These are phyloP conservation scores for Drosophila limbata DNA, from an alignment of 2,888 invertebrate species.

Conservation along the genomic window DNA sequence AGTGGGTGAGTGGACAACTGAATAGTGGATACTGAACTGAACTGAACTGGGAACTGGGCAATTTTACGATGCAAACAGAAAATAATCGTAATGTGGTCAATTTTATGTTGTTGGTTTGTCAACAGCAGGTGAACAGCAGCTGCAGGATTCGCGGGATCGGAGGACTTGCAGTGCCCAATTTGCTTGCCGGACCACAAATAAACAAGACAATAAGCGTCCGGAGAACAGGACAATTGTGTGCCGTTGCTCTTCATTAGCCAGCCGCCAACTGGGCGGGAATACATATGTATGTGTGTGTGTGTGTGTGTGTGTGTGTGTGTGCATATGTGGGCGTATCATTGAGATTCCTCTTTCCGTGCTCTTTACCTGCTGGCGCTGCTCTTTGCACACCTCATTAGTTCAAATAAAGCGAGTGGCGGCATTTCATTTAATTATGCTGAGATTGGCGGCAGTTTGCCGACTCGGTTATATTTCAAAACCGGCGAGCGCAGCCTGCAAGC, in stretches of 20 bases:
- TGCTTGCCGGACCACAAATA: conserved; percentile 50
- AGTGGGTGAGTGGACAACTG: not conserved
- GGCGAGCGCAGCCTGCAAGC: conserved; percentile 34
- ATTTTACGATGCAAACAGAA: conserved; percentile 72
- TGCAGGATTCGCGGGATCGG: conserved; percentile 5
- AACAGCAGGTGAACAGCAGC: conserved; percentile 48
- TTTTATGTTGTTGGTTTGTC: conserved; percentile 69
- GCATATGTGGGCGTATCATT: conserved; percentile 23
- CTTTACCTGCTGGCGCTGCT: not conserved
- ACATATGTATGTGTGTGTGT: too few relatives aligned
- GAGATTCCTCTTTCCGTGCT: not conserved
- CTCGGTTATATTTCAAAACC: conserved; percentile 73
- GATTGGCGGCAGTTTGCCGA: conserved; percentile 22
- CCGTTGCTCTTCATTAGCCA: conserved; percentile 76
- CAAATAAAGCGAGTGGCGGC: conserved; percentile 60
- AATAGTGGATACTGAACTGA: not conserved
- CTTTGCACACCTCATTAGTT: conserved; percentile 63
- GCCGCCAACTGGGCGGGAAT: conserved; percentile 8
- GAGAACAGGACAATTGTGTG: conserved; percentile 54
- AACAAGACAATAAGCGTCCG: conserved; percentile 70
- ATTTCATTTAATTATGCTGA: conserved; percentile 70
- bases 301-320: conserved; percentile 5
- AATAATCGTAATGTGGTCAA: conserved; percentile 63
- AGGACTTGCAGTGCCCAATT: conserved; percentile 44
- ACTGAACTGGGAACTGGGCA: conserved; percentile 10